These are phyloP conservation scores for Bruchidius siliquastri DNA, from an alignment of 2,888 invertebrate species.

Conservation along the genomic window DNA sequence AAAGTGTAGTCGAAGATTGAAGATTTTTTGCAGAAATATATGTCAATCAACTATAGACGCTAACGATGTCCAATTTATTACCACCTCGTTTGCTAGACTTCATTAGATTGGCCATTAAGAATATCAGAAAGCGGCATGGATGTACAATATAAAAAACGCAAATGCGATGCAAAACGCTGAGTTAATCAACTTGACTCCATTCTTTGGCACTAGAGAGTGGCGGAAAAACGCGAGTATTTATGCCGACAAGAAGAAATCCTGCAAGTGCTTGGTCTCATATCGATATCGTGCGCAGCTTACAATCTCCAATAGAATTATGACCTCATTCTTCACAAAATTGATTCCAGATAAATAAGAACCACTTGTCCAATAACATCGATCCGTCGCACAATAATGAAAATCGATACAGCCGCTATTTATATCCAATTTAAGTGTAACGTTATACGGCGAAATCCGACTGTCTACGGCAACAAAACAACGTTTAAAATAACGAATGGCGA, in stretches of 20 bases:
- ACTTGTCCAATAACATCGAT: not conserved
- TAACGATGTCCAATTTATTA: too few relatives aligned
- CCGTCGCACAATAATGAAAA: not conserved
- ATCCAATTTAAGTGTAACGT: not conserved
- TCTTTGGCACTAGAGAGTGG: too few relatives aligned
- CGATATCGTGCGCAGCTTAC: not conserved
- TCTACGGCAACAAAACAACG: not conserved
- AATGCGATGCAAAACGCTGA: too few relatives aligned
- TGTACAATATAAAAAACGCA: too few relatives aligned
- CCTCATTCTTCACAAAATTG: not conserved
- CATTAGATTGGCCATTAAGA: too few relatives aligned
- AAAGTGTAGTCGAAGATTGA: too few relatives aligned
- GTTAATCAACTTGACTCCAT: too few relatives aligned
- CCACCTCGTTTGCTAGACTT: too few relatives aligned
- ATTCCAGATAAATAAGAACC: not conserved
- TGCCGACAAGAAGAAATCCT: not conserved
- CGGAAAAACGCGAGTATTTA: too few relatives aligned
- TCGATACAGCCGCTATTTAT: not conserved
- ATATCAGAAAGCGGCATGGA: too few relatives aligned
- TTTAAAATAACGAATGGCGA: not conserved
- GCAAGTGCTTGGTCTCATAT: not conserved
- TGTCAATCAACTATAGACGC: too few relatives aligned
- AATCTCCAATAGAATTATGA: not conserved
- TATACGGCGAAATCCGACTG: not conserved
- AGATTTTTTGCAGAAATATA: too few relatives aligned